Conservation (phyloP, 1,140 invertebrate species). For the Halictus rubicundus region DNA sequence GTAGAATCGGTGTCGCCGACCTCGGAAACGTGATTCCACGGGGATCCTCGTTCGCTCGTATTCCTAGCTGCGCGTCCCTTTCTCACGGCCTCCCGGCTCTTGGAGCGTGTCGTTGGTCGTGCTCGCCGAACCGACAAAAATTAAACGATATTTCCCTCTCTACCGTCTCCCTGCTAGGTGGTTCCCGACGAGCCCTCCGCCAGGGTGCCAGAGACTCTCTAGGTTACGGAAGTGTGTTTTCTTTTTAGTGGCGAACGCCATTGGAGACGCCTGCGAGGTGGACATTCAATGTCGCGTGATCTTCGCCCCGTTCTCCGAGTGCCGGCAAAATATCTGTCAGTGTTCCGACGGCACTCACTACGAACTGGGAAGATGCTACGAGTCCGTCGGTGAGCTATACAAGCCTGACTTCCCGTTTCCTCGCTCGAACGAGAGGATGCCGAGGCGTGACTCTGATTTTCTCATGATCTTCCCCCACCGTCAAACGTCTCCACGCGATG, state of each 20-base stretch:
- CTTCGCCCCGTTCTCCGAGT: constrained; percentile 72
- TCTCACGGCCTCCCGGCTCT: constrained; percentile 61
- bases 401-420: no score
- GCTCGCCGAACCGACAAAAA: constrained; percentile 56
- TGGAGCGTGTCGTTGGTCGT: constrained; percentile 64
- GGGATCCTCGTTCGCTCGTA: constrained; percentile 47
- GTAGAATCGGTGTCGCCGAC: constrained; percentile 55
- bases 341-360: constrained; percentile 71
- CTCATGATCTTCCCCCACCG: no score
- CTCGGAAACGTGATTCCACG: constrained; percentile 44
- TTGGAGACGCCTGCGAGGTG: constrained; percentile 69
- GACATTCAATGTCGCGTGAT: constrained; percentile 71
- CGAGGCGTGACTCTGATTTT: no score
- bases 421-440: no score
- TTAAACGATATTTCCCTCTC: constrained; percentile 35
- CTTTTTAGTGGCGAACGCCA: constrained; percentile 66
- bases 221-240: not conserved
- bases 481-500: no score
- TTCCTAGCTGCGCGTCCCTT: constrained; percentile 43
- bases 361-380: constrained; percentile 68
- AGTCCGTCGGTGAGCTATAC: constrained; percentile 67
- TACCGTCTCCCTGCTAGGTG: not conserved
- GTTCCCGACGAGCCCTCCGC: no score
- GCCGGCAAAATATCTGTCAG: constrained; percentile 68
- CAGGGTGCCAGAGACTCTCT: no score